Evolutionary conservation across 1,140 invertebrate species (phyloP).

Genomic region (Heliconius nattereri): DNA sequence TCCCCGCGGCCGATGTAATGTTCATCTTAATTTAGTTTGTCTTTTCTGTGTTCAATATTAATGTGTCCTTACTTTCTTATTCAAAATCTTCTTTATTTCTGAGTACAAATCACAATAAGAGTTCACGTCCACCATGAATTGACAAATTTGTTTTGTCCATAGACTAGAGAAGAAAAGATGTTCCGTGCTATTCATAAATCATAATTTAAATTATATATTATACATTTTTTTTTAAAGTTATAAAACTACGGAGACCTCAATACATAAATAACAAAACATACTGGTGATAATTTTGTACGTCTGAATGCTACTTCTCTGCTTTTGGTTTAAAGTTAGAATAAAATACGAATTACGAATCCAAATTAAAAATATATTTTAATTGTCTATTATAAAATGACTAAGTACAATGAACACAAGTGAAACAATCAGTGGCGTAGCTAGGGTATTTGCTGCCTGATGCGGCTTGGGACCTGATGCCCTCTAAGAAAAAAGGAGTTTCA

Average conservation of each 20-base stretch:
- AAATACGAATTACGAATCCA: background rate
- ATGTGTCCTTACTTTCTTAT: conserved; percentile 6
- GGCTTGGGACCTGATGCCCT: too few relatives aligned
- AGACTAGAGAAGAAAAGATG: background rate
- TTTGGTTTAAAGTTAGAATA: background rate
- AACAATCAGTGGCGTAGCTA: too few relatives aligned
- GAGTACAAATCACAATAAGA: conserved; percentile 42
- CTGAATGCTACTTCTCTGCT: background rate
- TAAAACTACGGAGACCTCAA: too few relatives aligned
- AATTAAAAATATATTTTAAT: background rate
- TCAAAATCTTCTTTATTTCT: conserved; percentile 36
- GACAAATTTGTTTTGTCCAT: conserved; percentile 60
- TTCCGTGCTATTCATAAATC: too few relatives aligned
- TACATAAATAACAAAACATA: background rate
- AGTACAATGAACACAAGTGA: background rate
- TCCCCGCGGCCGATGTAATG: conserved; percentile 89
- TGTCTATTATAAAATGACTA: background rate
- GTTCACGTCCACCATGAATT: conserved; percentile 62
- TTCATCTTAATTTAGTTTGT: conserved; percentile 61
- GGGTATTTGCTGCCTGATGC: too few relatives aligned
- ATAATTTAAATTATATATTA: too few relatives aligned
- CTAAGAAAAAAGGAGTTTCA: too few relatives aligned
- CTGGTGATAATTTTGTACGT: background rate
- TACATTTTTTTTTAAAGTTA: too few relatives aligned
- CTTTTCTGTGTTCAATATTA: background rate